These are phyloP conservation scores for Standfussiana lucernea DNA, from an alignment of 2,888 invertebrate genomes.

Conservation along the genomic window DNA sequence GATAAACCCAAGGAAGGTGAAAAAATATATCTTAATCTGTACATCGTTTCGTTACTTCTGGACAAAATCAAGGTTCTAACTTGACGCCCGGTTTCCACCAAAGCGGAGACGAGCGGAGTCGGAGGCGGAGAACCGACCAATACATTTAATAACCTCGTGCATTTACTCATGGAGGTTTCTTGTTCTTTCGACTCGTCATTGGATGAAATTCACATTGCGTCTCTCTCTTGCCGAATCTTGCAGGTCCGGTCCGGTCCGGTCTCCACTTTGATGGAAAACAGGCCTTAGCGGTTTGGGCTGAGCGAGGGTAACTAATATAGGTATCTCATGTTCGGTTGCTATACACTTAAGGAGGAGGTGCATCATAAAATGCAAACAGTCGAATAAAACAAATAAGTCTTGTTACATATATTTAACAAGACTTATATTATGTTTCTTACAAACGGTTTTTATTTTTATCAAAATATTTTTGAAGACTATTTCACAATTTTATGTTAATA, in stretches of 20 bases:
- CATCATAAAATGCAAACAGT: neutral
- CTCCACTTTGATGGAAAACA: neutral
- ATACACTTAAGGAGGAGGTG: neutral
- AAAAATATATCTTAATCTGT: neutral
- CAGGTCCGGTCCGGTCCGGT: neutral
- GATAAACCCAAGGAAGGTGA: neutral
- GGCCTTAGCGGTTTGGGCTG: neutral
- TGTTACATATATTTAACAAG: no score
- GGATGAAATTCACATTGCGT: neutral
- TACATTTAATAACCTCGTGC: neutral
- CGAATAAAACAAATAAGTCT: neutral
- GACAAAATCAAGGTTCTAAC: no score
- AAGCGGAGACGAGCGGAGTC: neutral
- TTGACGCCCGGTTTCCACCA: no score
- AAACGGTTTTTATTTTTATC: conserved; percentile 1
- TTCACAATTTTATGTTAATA: neutral
- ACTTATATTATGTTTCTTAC: no score
- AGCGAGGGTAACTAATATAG: neutral
- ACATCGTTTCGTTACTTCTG: neutral
- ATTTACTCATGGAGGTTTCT: neutral
- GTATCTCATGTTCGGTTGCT: neutral
- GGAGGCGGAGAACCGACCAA: no score
- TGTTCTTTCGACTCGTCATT: neutral
- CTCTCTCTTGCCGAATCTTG: neutral
- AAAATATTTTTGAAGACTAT: neutral